Base-by-base conservation (phyloP, 2,797 vertebrate genomes). In the Protonibea diacanthus region DNA sequence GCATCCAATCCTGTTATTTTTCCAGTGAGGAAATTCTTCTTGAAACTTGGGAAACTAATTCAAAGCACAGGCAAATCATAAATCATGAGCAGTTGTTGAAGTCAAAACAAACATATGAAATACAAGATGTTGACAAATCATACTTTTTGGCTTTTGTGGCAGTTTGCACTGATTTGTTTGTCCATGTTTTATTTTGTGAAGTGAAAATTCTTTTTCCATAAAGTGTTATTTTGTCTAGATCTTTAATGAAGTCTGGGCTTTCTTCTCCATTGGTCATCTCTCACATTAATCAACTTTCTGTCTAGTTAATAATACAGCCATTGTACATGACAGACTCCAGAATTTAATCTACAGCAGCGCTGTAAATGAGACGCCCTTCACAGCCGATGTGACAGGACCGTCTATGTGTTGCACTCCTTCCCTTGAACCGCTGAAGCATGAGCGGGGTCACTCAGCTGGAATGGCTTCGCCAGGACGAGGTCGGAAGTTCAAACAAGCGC, bases 311-410 rank as follows among this genome's bases (percentile, higher is more conserved):
- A 85, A 85, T 77, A 64, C 72, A 56, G 69, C 73, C 74, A 81
- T 81, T 85, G 82, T 87, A 78, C 88, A 78, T 55, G 84, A 80
- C 88, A 76, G 68, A 60, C 76, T 56, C 49, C 76, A 79, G 80
- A 69, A 74, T 80, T 74, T 80, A 87, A 92, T 90, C 79, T 82
- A 82, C 60, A 64, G 71, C 13, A 0, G 58, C 23, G 70, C 44
- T 13, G 70, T 71, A 80, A 85, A 82, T 53, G 81, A 85, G 78
- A 71, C 20, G 68, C 83, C 87, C 86, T 85, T 88, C 83, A 83
- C 64, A 76, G 82, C 53, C 7, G 65, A 85, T 67, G 76, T 82
- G 86, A 85, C 68, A 74, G 66, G 63, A 81, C 80, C 72, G 4
- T 86, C 80, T 67, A 63, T 56, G 66, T 51, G 74, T n/a, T 78